Base-by-base conservation (phyloP, 2,888 invertebrate species). In the Elaeidobius kamerunicus region DNA sequence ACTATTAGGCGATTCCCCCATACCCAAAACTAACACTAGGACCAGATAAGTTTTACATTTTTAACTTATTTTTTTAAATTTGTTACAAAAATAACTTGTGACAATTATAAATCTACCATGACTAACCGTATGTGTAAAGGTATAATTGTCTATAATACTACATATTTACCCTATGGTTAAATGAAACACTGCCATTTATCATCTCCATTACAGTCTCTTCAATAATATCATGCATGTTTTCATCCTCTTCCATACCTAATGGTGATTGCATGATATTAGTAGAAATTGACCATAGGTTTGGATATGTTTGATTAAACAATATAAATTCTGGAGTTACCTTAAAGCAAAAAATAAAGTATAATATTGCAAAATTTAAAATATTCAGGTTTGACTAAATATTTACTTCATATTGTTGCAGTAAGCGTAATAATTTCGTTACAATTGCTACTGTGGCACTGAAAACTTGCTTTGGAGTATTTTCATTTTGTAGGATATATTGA, bases 381-480 rank as follows among this genome's bases (percentile, higher is more conserved):
- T 11, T 4, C n/a, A n/a, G 14, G n/a, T 7, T 34, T 34, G n/a
- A 34, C 4, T 34, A 34, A 34, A 34, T 7, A 34, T 12, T 64
- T 17, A 82, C 76, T 62, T 82, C 78, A 63, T 83, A 80, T 61
- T 76, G 75, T 45, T 77, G 72, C 1, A 88, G 67, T 50, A 82
- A 78, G 5, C 75, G 70, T 9, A 78, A 69, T 5, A 85, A 65
- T 42, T 78, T 76, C 12, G 69, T 71, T 5, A 84, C 76, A 32
- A 86, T 76, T 15, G 68, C 63, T 1, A 83, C 76, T 0, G 86
- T 79, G 1, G 75, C 70, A 58, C 82, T 84, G 54, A 84, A 78
- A 0, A 89, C 87, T 63, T 84, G 84, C 0, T 85, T 74, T 68
- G 89, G 86, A 45, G 82, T 82, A 55, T 86, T 85, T 40, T 85